A percentile compares a stretch with the other conserved stretches of the same genome.
These are phyloP conservation scores for Taurulus bubalis DNA, from an alignment of 2,113 vertebrate genomes.

Conservation along the genomic window DNA sequence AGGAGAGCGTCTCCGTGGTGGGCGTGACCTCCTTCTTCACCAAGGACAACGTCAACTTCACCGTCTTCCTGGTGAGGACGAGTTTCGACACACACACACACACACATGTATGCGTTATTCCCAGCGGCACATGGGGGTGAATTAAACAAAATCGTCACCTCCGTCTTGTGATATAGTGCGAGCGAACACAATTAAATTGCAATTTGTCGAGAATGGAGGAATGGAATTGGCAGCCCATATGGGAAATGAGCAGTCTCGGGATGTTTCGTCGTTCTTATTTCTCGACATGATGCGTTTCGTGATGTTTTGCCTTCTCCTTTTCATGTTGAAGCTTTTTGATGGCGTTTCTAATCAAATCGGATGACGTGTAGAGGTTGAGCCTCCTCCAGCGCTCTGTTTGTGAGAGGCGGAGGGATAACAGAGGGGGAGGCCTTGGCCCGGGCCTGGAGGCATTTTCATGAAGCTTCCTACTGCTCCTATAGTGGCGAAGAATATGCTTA, in stretches of 20 bases:
- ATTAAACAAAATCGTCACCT: constrained; percentile 3
- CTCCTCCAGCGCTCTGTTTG: background rate
- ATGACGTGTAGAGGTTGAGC: background rate
- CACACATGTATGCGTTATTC: background rate
- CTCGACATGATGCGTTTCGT: background rate
- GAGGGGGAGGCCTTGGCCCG: background rate
- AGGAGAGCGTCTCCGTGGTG: constrained; percentile 90
- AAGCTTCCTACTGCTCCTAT: background rate
- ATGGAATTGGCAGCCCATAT: background rate
- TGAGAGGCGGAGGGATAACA: background rate
- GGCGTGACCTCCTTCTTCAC: constrained; percentile 87
- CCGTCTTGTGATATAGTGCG: background rate
- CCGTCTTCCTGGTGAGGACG: constrained; percentile 88
- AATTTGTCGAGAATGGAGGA: background rate
- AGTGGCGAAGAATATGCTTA: too few relatives aligned
- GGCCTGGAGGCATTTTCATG: too few relatives aligned
- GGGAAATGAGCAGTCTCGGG: background rate
- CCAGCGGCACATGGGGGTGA: background rate
- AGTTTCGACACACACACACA: background rate
- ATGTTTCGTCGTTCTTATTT: background rate
- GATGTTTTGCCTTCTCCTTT: background rate
- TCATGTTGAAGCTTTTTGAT: background rate
- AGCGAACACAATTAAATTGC: constrained; percentile 3
- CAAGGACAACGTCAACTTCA: constrained; percentile 44
- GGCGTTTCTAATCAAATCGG: background rate